A percentile compares a stretch with the other conserved stretches of the same genome.
These are phyloP conservation scores for Conistra vaccinii DNA, from an alignment of 2,888 invertebrate species.

Conservation along the genomic window DNA sequence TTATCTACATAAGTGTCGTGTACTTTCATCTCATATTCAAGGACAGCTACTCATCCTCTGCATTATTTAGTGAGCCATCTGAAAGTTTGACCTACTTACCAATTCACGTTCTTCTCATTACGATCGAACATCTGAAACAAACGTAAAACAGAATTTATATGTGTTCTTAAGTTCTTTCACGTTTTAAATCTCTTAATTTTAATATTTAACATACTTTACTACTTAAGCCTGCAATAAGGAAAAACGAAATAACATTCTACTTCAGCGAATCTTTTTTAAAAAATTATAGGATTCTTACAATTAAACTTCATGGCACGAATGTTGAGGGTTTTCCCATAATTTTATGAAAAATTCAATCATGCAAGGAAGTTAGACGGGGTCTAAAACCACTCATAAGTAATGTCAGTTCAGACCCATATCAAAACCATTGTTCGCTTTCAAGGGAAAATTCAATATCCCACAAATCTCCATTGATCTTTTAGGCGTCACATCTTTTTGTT, in stretches of 20 bases:
- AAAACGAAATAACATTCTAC: constrained; percentile 51
- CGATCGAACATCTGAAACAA: constrained; percentile 64
- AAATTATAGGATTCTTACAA: constrained; percentile 68
- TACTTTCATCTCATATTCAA: constrained; percentile 19
- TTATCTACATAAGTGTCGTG: neutral
- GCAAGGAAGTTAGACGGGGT: constrained; percentile 40
- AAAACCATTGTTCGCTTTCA: constrained; percentile 78
- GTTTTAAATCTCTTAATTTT: constrained; percentile 31
- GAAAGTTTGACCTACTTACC: constrained; percentile 63
- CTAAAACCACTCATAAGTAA: constrained; percentile 63
- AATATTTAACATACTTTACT: constrained; percentile 36
- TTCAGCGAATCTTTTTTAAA: constrained; percentile 31
- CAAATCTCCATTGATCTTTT: constrained; percentile 78
- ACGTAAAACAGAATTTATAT: constrained; percentile 49
- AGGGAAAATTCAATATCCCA: constrained; percentile 79
- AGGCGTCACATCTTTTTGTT: constrained; percentile 71
- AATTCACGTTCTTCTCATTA: constrained; percentile 59
- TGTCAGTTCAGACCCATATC: constrained; percentile 75
- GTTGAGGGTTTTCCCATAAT: constrained; percentile 56
- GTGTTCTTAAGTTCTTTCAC: constrained; percentile 14
- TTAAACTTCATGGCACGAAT: constrained; percentile 70
- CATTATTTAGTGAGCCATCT: constrained; percentile 41
- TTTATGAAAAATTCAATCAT: constrained; percentile 77
- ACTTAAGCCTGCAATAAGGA: constrained; percentile 29
- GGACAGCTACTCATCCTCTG: constrained; percentile 22